phyloP scores from a whole-genome alignment of 2,888 invertebrate species.

The Bombylius major region DNA sequence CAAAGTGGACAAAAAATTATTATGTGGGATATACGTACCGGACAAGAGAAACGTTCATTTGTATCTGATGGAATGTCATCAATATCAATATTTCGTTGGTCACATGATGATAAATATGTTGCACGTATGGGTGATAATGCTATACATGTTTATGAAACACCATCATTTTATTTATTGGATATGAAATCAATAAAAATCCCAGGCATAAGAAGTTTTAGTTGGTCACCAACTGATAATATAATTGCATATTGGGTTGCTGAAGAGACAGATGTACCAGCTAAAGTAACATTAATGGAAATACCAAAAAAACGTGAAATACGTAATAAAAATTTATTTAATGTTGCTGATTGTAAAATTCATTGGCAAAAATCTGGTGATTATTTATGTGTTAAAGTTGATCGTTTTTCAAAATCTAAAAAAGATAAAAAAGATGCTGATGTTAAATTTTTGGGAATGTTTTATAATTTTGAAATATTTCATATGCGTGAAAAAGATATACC shows the following conservation, averaged over 20 bases:
- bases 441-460: conserved; percentile 94
- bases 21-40: conserved; percentile 95
- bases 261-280: conserved; percentile 89
- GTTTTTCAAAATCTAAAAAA: conserved; percentile 80
- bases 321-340: conserved; percentile 93
- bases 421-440: conserved; percentile 82
- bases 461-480: conserved; percentile 98
- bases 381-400: conserved; percentile 88
- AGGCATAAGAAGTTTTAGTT: conserved; percentile 86
- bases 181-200: conserved; percentile 88
- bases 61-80: conserved; percentile 70
- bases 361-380: conserved; percentile 99
- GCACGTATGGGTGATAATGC: conserved; percentile 74
- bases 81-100: conserved; percentile 97
- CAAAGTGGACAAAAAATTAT: conserved; percentile 68
- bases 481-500: conserved; percentile 97
- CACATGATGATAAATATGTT: conserved; percentile 88
- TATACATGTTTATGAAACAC: conserved; percentile 91
- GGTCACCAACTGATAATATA: conserved; percentile 95
- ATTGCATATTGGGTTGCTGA: conserved; percentile 98
- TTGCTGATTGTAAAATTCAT: conserved; percentile 95
- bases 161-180: conserved; percentile 85
- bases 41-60: conserved; percentile 84
- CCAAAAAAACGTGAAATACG: conserved; percentile 81
- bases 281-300: conserved; percentile 84